phyloP scores from a whole-genome alignment of 2,113 vertebrate genomes.

The Lepidothrix coronata region DNA sequence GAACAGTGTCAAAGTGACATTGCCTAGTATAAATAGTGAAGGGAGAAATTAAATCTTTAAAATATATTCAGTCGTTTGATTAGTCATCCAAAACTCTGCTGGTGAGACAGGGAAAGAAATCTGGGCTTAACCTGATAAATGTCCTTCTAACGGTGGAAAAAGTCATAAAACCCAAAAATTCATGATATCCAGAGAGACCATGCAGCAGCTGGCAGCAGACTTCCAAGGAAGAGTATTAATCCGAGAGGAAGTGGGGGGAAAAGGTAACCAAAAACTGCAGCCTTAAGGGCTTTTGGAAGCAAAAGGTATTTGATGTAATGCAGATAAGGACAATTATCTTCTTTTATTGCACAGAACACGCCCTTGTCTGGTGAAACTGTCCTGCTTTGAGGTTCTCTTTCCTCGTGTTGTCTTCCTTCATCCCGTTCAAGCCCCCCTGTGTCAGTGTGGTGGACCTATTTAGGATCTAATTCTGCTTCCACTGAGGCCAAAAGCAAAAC shows the following conservation, averaged over 20 bases:
- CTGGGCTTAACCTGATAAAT: slow-evolving; percentile 51
- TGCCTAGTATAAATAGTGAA: slow-evolving; percentile 31
- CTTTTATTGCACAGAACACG: neutral
- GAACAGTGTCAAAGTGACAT: slow-evolving; percentile 45
- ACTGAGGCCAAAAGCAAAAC: neutral
- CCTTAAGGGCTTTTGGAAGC: neutral
- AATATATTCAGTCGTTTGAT: slow-evolving; percentile 40
- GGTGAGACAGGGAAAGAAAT: slow-evolving; percentile 33
- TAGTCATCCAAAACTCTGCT: slow-evolving; percentile 41
- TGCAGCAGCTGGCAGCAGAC: neutral
- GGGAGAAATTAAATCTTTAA: slow-evolving; percentile 23
- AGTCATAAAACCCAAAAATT: neutral
- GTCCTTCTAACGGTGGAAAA: neutral
- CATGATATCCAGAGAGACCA: neutral
- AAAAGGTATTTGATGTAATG: neutral
- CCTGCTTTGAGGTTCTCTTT: neutral
- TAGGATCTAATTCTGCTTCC: neutral
- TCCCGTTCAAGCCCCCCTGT: neutral
- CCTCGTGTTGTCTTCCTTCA: neutral
- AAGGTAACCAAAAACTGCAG: neutral
- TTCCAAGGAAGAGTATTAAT: neutral
- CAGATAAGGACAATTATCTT: neutral
- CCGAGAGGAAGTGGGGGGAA: neutral
- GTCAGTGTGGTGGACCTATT: neutral
- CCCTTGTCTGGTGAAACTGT: neutral